Evolutionary conservation across 2,797 vertebrate species (phyloP).

Genomic region (Prunella strophiata): DNA sequence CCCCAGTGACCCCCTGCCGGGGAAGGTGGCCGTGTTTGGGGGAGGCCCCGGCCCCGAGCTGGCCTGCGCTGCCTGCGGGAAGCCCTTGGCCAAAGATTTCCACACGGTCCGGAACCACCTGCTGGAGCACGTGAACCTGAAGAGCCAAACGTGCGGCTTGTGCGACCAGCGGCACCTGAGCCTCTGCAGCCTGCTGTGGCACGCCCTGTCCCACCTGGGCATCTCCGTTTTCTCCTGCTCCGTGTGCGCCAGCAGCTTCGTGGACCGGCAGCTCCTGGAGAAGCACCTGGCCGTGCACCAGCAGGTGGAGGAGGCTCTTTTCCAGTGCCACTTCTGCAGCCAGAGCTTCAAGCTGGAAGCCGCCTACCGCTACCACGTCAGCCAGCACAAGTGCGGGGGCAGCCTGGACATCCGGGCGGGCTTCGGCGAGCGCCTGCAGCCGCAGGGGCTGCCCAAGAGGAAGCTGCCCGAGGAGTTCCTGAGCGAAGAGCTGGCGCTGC

Average conservation of each 20-base stretch:
- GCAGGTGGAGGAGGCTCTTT: conserved; percentile 75
- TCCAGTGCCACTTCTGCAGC: conserved; percentile 89
- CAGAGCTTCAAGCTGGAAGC: conserved; percentile 89
- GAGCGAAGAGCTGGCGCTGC: conserved; percentile 73
- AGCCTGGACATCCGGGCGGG: conserved; percentile 63
- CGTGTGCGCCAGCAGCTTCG: conserved; percentile 88
- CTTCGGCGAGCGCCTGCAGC: conserved; percentile 71
- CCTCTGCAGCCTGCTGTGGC: conserved; percentile 93
- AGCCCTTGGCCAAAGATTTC: conserved; percentile 88
- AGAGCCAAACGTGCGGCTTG: conserved; percentile 85
- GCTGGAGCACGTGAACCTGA: conserved; percentile 86
- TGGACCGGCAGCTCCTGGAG: conserved; percentile 82
- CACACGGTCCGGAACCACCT: conserved; percentile 88
- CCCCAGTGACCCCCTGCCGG: conserved; percentile 79
- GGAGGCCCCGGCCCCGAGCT: conserved; percentile 76
- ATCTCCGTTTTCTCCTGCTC: conserved; percentile 91
- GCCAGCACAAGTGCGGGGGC: conserved; percentile 81
- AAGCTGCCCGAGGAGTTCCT: conserved; percentile 86
- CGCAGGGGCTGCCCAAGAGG: conserved; percentile 74
- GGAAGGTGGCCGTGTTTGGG: conserved; percentile 70
- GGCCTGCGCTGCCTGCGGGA: conserved; percentile 85
- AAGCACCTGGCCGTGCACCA: conserved; percentile 88
- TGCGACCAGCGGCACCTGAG: conserved; percentile 88
- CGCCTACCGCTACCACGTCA: conserved; percentile 89
- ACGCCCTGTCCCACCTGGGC: conserved; percentile 87